Conservation (phyloP, 2,113 vertebrate genomes). For the Caloenas nicobarica region DNA sequence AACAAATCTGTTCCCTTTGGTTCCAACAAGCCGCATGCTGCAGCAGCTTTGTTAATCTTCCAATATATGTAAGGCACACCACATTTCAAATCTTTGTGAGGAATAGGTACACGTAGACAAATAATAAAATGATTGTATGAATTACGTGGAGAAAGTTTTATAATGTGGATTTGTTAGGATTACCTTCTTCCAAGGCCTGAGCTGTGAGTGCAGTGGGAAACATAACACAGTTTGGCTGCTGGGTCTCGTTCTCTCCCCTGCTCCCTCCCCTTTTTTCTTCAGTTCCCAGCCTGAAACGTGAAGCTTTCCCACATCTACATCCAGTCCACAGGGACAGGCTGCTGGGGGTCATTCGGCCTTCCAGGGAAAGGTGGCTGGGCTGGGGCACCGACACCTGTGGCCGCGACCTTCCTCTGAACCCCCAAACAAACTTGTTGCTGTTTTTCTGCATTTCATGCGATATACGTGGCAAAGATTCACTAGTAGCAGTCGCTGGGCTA, state of each 20-base stretch:
- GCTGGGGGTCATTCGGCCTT: neutral
- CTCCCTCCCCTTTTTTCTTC: neutral
- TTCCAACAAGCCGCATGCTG: neutral
- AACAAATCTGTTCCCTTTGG: constrained; percentile 45
- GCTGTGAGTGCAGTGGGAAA: constrained; percentile 41
- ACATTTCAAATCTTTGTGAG: neutral
- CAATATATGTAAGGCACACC: neutral
- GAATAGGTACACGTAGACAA: neutral
- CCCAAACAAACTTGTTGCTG: neutral
- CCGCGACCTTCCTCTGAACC: constrained; percentile 57
- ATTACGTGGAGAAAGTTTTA: constrained; percentile 7
- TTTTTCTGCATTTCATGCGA: neutral
- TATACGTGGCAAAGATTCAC: neutral
- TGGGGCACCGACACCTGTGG: neutral
- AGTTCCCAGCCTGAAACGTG: neutral
- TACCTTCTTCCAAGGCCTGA: constrained; percentile 6
- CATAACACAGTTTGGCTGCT: neutral
- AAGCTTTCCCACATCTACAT: neutral
- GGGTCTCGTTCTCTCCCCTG: neutral
- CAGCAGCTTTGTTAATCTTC: constrained; percentile 38
- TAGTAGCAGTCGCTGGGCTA: neutral
- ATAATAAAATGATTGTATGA: constrained; percentile 26
- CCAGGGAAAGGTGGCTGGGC: constrained; percentile 12
- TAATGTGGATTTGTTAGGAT: neutral
- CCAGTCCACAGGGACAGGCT: neutral